phyloP scores from a whole-genome alignment of 2,797 vertebrate species.

The Novumbra hubbsi region DNA sequence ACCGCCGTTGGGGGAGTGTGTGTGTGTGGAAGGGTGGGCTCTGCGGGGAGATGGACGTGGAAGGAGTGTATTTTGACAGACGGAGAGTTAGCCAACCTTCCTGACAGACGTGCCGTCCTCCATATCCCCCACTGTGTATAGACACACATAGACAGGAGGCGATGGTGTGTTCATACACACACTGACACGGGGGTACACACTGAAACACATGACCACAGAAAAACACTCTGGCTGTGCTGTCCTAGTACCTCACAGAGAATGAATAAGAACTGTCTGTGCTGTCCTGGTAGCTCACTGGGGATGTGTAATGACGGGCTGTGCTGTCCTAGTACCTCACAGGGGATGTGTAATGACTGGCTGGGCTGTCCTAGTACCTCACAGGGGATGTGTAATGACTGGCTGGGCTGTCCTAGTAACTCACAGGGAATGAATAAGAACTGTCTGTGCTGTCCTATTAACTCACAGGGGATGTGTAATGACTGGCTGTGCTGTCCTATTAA shows the following conservation, averaged over 20 bases:
- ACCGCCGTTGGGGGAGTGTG: constrained; percentile 9
- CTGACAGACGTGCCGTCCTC: constrained; percentile 8
- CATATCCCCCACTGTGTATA: constrained; percentile 1
- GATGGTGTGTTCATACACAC: neutral
- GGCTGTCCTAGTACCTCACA: neutral
- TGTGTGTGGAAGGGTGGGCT: constrained; percentile 6
- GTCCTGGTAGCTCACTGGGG: too few species aligned
- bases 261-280: neutral
- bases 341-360: too few species aligned
- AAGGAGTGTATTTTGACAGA: constrained; percentile 26
- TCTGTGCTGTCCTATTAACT: too few species aligned
- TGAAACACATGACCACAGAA: neutral
- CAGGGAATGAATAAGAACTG: too few species aligned
- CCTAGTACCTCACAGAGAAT: neutral
- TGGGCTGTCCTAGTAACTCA: too few species aligned
- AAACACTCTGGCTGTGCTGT: neutral
- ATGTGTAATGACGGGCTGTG: too few species aligned
- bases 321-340: too few species aligned
- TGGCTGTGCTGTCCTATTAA: constrained; percentile 30
- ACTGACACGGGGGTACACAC: neutral
- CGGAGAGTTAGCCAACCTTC: constrained; percentile 18
- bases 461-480: constrained; percentile 4
- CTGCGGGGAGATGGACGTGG: constrained; percentile 16
- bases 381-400: neutral
- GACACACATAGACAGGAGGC: neutral